Percentiles rank a stretch among this genome's conserved stretches.
phyloP scores from a whole-genome alignment of 2,888 invertebrate genomes.

The Yponomeuta sedellus region DNA sequence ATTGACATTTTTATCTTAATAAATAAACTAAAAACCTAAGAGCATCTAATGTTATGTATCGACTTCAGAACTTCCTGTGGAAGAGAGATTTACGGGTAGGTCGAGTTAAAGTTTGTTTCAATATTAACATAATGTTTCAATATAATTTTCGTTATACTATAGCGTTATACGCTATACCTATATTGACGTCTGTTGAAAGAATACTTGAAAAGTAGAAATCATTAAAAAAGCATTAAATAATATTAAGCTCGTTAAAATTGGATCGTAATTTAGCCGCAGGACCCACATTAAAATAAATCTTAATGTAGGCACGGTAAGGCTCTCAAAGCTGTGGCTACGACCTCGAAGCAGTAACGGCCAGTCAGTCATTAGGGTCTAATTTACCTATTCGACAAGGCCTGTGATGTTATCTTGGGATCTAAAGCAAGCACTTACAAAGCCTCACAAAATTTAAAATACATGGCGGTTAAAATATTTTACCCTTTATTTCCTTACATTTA shows the following conservation, averaged over 20 bases:
- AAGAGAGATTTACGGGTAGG: too few relatives aligned
- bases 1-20: too few relatives aligned
- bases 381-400: slow-evolving; percentile 14
- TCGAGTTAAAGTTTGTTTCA: too few relatives aligned
- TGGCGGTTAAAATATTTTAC: background rate
- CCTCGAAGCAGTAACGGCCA: background rate
- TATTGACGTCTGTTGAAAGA: background rate
- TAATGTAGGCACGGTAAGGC: background rate
- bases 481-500: background rate
- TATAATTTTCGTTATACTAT: too few relatives aligned
- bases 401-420: slow-evolving; percentile 13
- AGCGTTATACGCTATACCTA: too few relatives aligned
- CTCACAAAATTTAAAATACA: background rate
- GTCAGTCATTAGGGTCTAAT: slow-evolving; percentile 11
- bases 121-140: too few relatives aligned
- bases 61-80: too few relatives aligned
- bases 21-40: too few relatives aligned
- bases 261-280: background rate
- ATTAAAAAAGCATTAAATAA: slow-evolving; percentile 15
- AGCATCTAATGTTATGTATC: too few relatives aligned
- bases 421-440: slow-evolving; percentile 7
- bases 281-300: background rate
- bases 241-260: slow-evolving; percentile 10
- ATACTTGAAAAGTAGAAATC: background rate
- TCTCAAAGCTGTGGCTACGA: background rate